Evolutionary conservation across 2,888 invertebrate species (phyloP).

Genomic region (Caenorhabditis sp.): DNA sequence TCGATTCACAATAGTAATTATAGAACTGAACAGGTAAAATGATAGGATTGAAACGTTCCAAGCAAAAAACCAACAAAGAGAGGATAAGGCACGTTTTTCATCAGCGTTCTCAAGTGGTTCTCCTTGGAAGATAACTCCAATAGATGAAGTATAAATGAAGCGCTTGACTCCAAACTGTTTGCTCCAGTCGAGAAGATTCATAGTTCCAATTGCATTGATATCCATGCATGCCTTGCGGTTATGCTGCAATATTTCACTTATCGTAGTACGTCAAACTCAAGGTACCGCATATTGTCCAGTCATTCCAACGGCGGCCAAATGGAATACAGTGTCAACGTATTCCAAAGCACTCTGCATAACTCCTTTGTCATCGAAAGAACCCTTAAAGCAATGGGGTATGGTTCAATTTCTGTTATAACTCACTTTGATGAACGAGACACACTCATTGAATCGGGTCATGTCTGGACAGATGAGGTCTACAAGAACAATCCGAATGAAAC

Average conservation of each 20-base stretch:
- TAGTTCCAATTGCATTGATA: constrained; percentile 34
- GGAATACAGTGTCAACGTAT: constrained; percentile 24
- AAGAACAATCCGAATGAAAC: neutral
- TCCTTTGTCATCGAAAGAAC: constrained; percentile 28
- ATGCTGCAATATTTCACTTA: constrained; percentile 10
- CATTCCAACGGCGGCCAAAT: constrained; percentile 55
- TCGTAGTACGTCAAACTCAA: too few relatives aligned
- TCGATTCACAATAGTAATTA: constrained; percentile 50
- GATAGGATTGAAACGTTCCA: too few relatives aligned
- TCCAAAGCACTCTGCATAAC: constrained; percentile 20
- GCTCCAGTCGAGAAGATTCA: constrained; percentile 18
- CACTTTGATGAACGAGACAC: neutral
- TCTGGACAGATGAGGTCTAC: neutral
- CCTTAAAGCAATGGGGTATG: too few relatives aligned
- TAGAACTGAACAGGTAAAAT: constrained; percentile 42
- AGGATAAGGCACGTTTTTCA: too few relatives aligned
- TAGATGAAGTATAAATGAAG: constrained; percentile 43
- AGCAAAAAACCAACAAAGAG: too few relatives aligned
- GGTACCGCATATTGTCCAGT: constrained; percentile 43
- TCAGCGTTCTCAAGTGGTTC: constrained; percentile 11
- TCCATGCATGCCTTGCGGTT: constrained; percentile 31
- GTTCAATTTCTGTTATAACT: too few relatives aligned
- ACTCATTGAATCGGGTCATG: neutral
- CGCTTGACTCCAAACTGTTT: constrained; percentile 12
- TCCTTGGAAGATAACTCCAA: constrained; percentile 37